These are phyloP conservation scores for Poeciliopsis gracilis DNA, from an alignment of 2,797 vertebrate genomes.

Conservation along the genomic window DNA sequence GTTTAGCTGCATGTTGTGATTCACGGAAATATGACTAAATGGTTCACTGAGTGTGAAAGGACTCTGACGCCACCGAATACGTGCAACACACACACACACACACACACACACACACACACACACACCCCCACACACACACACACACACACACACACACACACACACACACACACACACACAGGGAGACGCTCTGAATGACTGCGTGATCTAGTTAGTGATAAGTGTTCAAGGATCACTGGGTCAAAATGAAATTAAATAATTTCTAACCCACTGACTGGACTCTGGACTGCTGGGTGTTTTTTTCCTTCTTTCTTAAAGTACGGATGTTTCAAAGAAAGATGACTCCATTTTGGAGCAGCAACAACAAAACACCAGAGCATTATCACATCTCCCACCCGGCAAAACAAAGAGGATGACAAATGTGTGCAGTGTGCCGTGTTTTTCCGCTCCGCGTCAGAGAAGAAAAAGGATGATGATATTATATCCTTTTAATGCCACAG, in stretches of 20 bases:
- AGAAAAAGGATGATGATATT: slow-evolving; percentile 26
- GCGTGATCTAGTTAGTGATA: slow-evolving; percentile 38
- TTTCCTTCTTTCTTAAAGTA: background rate
- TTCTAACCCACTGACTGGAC: slow-evolving; percentile 24
- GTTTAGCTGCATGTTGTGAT: slow-evolving; percentile 61
- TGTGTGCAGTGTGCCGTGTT: slow-evolving; percentile 22
- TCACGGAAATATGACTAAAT: slow-evolving; percentile 64
- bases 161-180: slow-evolving; percentile 10
- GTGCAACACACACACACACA: slow-evolving; percentile 18
- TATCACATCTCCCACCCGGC: slow-evolving; percentile 34
- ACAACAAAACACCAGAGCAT: slow-evolving; percentile 30
- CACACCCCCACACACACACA: slow-evolving; percentile 17
- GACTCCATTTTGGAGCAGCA: slow-evolving; percentile 43
- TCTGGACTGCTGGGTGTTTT: background rate
- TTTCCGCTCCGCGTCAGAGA: slow-evolving; percentile 21
- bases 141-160: slow-evolving; percentile 22
- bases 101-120: slow-evolving; percentile 2
- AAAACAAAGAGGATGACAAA: slow-evolving; percentile 51
- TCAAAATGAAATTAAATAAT: slow-evolving; percentile 34
- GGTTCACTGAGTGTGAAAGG: slow-evolving; percentile 57
- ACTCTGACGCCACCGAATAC: slow-evolving; percentile 24
- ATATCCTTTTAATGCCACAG: slow-evolving; percentile 18
- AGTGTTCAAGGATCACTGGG: slow-evolving; percentile 32
- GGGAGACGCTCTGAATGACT: slow-evolving; percentile 1
- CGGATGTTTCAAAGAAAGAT: slow-evolving; percentile 13